These are phyloP conservation scores for Congeria kusceri DNA, from an alignment of 2,888 invertebrate genomes.

Conservation along the genomic window DNA sequence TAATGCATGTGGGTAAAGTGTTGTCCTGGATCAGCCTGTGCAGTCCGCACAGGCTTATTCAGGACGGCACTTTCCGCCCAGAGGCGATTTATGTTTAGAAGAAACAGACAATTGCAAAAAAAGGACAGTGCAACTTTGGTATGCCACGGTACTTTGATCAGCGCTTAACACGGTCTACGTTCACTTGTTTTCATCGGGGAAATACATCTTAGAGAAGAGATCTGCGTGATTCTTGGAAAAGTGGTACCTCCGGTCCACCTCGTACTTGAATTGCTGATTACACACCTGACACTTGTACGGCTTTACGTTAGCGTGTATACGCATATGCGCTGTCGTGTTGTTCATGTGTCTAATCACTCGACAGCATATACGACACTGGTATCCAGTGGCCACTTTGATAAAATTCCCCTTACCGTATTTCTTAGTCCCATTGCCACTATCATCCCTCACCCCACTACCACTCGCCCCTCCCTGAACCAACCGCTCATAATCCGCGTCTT, in stretches of 20 bases:
- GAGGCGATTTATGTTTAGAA: too few relatives aligned
- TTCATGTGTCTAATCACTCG: conserved; percentile 65
- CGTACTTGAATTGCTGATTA: conserved; percentile 65
- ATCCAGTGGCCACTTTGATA: conserved; percentile 63
- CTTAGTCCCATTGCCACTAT: conserved; percentile 36
- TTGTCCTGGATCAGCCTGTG: too few relatives aligned
- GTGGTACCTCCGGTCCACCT: conserved; percentile 61
- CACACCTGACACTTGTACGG: conserved; percentile 66
- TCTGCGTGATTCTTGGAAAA: conserved; percentile 65
- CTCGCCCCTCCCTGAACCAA: conserved; percentile 11
- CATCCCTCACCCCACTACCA: conserved; percentile 17
- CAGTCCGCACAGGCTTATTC: too few relatives aligned
- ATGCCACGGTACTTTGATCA: too few relatives aligned
- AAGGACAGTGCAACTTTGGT: too few relatives aligned
- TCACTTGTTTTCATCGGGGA: conserved; percentile 61
- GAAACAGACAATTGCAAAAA: too few relatives aligned
- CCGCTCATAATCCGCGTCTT: conserved; percentile 42
- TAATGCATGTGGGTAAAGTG: too few relatives aligned
- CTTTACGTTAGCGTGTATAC: conserved; percentile 62
- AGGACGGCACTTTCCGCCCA: too few relatives aligned
- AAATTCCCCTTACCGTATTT: conserved; percentile 66
- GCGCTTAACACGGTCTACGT: conserved; percentile 12
- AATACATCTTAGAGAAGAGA: conserved; percentile 66
- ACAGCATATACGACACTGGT: conserved; percentile 65
- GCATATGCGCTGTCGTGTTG: conserved; percentile 65